phyloP scores from a whole-genome alignment of 2,113 vertebrate species.

The Sorex fumeus region DNA sequence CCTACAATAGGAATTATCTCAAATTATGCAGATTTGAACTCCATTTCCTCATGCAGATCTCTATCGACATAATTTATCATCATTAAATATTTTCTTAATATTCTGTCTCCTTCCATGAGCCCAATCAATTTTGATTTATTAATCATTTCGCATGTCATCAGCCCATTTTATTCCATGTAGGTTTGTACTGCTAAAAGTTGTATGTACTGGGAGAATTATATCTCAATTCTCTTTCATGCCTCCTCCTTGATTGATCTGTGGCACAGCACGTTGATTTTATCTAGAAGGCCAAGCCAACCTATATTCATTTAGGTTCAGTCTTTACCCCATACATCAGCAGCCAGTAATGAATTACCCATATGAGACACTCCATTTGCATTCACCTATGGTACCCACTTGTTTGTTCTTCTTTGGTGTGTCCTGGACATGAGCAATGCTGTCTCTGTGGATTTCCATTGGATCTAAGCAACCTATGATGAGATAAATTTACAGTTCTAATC shows the following conservation, averaged over 20 bases:
- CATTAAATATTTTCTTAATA: background rate
- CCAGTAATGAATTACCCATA: constrained; percentile 3
- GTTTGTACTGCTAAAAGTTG: background rate
- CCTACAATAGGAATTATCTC: background rate
- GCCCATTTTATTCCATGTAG: background rate
- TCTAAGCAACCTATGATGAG: too few relatives aligned
- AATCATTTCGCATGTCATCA: background rate
- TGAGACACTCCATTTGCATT: background rate
- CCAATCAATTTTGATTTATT: background rate
- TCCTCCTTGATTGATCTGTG: background rate
- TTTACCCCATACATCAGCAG: background rate
- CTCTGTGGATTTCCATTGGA: too few relatives aligned
- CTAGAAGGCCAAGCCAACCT: background rate
- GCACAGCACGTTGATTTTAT: background rate
- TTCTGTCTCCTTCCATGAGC: background rate
- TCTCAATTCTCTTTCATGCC: background rate
- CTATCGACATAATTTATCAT: background rate
- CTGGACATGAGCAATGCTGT: too few relatives aligned
- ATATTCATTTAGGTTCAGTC: background rate
- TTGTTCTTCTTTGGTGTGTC: too few relatives aligned
- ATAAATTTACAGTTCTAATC: too few relatives aligned
- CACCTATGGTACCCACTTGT: too few relatives aligned
- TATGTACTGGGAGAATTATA: background rate
- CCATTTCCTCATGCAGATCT: background rate
- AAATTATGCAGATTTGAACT: background rate